These are phyloP conservation scores for Macrosiphum euphorbiae DNA, from an alignment of 2,888 invertebrate genomes.

Conservation along the genomic window DNA sequence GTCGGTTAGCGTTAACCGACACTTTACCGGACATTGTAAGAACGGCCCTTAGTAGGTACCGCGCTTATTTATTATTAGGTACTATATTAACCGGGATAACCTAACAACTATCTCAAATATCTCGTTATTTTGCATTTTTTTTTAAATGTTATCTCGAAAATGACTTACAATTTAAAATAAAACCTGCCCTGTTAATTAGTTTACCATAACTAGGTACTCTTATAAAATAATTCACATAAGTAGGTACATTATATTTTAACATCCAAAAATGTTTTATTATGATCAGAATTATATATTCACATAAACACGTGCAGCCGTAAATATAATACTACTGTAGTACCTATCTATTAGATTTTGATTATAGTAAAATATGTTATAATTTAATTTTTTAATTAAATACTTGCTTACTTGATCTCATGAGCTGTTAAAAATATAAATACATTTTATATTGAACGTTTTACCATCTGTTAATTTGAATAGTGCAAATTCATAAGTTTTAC, in stretches of 20 bases:
- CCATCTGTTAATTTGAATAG: not conserved
- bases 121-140: not conserved
- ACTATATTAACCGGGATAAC: not conserved
- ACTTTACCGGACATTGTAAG: too few relatives aligned
- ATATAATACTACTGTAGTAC: not conserved
- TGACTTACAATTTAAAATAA: not conserved
- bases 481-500: conserved; percentile 31
- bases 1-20: too few relatives aligned
- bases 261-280: not conserved
- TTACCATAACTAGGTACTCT: not conserved
- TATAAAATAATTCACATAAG: not conserved
- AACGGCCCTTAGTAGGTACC: too few relatives aligned
- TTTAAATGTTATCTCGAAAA: not conserved
- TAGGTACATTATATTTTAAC: not conserved
- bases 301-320: not conserved
- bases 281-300: not conserved
- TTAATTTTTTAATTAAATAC: not conserved
- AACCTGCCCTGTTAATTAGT: not conserved
- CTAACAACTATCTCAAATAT: not conserved
- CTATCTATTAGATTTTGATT: not conserved
- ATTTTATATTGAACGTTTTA: not conserved
- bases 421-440: not conserved
- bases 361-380: not conserved
- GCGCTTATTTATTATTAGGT: too few relatives aligned
- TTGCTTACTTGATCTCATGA: not conserved